These are phyloP conservation scores for Lipophrys pholis DNA, from an alignment of 2,113 vertebrate species.

Conservation along the genomic window DNA sequence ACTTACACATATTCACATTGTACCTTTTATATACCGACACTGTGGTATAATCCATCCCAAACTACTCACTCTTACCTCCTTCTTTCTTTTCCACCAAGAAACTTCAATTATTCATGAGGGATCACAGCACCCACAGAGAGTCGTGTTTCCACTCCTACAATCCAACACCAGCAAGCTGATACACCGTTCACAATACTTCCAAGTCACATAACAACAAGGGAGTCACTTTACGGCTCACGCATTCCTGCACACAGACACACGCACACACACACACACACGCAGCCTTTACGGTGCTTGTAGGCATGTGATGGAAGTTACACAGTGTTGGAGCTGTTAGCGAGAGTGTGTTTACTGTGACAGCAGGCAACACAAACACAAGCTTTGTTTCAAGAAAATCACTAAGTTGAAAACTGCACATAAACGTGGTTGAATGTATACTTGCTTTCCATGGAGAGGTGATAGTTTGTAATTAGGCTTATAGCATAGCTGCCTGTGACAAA, in stretches of 20 bases:
- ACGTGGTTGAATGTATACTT: slow-evolving; percentile 5
- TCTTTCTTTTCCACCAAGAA: slow-evolving; percentile 57
- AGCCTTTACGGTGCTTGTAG: slow-evolving; percentile 19
- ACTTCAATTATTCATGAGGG: slow-evolving; percentile 81
- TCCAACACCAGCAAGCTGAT: slow-evolving; percentile 74
- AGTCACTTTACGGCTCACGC: slow-evolving; percentile 76
- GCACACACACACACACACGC: slow-evolving; percentile 44
- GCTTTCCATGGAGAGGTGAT: slow-evolving; percentile 4
- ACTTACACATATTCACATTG: background rate
- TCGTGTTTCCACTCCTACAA: slow-evolving; percentile 76
- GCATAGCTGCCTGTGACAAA: background rate
- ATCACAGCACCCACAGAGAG: slow-evolving; percentile 71
- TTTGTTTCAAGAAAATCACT: slow-evolving; percentile 5
- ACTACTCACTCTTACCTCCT: slow-evolving; percentile 10
- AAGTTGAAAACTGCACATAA: background rate
- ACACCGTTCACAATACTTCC: slow-evolving; percentile 67
- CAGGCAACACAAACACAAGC: slow-evolving; percentile 13
- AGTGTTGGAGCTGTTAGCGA: slow-evolving; percentile 2
- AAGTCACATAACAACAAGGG: slow-evolving; percentile 74
- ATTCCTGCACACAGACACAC: slow-evolving; percentile 69
- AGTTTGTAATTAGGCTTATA: background rate
- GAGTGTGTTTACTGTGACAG: slow-evolving; percentile 28
- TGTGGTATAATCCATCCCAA: no score
- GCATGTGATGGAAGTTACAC: slow-evolving; percentile 18
- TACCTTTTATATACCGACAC: background rate